These are phyloP conservation scores for Cyrtorhinus lividipennis DNA, from an alignment of 1,140 invertebrate genomes.

Conservation along the genomic window DNA sequence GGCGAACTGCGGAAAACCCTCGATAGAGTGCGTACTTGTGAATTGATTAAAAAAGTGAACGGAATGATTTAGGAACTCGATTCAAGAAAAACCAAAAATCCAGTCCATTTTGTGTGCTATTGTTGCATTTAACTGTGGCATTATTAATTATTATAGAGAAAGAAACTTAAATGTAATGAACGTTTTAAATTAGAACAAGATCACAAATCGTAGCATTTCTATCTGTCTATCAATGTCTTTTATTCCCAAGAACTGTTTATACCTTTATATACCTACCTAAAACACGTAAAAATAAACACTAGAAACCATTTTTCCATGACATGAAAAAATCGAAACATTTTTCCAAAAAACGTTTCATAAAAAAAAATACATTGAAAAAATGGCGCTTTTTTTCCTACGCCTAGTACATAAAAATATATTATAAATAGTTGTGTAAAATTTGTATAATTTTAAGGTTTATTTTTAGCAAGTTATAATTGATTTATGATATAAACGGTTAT, in stretches of 20 bases:
- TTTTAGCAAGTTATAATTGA: slow-evolving; percentile 5
- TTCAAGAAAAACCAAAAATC: no score
- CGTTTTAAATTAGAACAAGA: background rate
- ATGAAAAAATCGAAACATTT: background rate
- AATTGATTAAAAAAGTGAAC: no score
- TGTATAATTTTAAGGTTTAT: slow-evolving; percentile 10
- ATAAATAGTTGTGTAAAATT: slow-evolving; percentile 10
- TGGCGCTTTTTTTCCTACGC: slow-evolving; percentile 8
- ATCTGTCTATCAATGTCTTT: slow-evolving; percentile 7
- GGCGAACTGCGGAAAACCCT: no score
- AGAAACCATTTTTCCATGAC: slow-evolving; percentile 2
- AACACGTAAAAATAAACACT: background rate
- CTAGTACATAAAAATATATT: slow-evolving; percentile 7
- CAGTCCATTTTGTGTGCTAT: background rate
- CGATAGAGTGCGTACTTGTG: no score
- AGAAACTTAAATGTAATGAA: background rate
- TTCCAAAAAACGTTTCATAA: background rate
- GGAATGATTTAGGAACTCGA: no score
- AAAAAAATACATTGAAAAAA: background rate
- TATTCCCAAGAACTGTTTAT: background rate
- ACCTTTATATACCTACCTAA: background rate
- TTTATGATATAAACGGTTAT: slow-evolving; percentile 1
- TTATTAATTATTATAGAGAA: background rate
- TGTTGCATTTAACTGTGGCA: background rate
- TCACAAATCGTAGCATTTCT: background rate